phyloP scores from a whole-genome alignment of 2,113 vertebrate genomes.

The Acanthochromis polyacanthus region DNA sequence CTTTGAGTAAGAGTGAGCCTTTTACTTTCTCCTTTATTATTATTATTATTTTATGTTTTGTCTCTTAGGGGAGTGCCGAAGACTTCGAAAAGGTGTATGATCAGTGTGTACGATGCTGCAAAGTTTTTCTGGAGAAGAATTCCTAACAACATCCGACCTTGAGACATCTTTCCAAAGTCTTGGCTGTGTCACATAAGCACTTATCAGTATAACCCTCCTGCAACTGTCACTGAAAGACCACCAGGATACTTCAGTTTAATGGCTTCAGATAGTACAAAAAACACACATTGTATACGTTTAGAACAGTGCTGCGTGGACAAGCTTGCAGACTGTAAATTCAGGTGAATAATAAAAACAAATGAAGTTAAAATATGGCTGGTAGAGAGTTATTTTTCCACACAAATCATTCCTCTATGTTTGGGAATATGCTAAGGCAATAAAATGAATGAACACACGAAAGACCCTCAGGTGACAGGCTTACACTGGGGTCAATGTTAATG shows the following conservation, averaged over 20 bases:
- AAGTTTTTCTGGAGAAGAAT: slow-evolving; percentile 85
- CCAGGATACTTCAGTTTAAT: neutral
- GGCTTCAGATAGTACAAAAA: slow-evolving; percentile 40
- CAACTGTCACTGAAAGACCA: neutral
- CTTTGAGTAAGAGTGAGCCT: neutral
- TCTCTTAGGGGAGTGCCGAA: slow-evolving; percentile 87
- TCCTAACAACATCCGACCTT: slow-evolving; percentile 67
- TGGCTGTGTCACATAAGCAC: slow-evolving; percentile 11
- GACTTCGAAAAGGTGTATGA: slow-evolving; percentile 92
- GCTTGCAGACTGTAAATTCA: slow-evolving; percentile 38
- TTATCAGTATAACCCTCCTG: neutral
- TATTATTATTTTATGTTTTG: slow-evolving; percentile 49
- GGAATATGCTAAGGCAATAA: neutral
- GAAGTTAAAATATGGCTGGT: neutral
- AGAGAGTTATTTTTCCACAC: slow-evolving; percentile 1
- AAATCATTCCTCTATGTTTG: neutral
- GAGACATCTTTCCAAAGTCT: slow-evolving; percentile 15
- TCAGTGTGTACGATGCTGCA: slow-evolving; percentile 90
- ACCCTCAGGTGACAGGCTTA: too few relatives aligned
- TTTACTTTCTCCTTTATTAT: neutral
- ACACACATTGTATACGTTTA: slow-evolving; percentile 31
- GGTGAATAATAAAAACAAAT: slow-evolving; percentile 31
- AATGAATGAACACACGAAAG: neutral
- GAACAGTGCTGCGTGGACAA: neutral
- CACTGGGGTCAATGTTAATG: slow-evolving; percentile 6